Evolutionary conservation across 2,888 invertebrate genomes (phyloP).

Genomic region (Hydrotaea cyrtoneurina): DNA sequence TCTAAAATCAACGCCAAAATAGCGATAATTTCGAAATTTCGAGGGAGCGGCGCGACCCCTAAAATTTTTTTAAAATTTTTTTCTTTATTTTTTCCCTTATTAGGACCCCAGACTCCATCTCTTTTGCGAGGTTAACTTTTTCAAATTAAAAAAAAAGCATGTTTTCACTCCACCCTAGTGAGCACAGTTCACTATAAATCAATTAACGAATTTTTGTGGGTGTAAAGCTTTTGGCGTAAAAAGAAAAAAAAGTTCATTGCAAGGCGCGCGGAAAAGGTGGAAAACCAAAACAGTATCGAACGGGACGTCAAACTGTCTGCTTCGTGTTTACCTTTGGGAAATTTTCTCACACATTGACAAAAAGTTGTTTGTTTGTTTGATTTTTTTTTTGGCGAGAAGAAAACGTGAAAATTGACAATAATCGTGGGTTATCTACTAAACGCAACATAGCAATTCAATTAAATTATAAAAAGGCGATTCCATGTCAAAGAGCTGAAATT

Average conservation of each 20-base stretch:
- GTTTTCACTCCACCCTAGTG: too few relatives aligned
- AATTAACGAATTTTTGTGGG: slow-evolving; percentile 32
- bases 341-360: not conserved
- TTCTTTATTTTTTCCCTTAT: too few relatives aligned
- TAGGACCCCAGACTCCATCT: too few relatives aligned
- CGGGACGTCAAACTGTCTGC: slow-evolving; percentile 46
- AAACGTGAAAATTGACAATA: slow-evolving; percentile 15
- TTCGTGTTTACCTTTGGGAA: not conserved
- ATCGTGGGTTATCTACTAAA: not conserved
- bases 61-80: too few relatives aligned
- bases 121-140: too few relatives aligned
- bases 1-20: too few relatives aligned
- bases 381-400: not conserved
- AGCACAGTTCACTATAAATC: not conserved
- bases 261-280: slow-evolving; percentile 46
- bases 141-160: too few relatives aligned
- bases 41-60: too few relatives aligned
- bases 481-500: too few relatives aligned
- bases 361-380: too few relatives aligned
- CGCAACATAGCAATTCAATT: slow-evolving; percentile 16
- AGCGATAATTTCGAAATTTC: too few relatives aligned
- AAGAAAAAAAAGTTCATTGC: slow-evolving; percentile 35
- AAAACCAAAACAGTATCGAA: slow-evolving; percentile 51
- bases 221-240: slow-evolving; percentile 27
- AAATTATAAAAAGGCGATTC: not conserved